These are phyloP conservation scores for Bombus pascuorum DNA, from an alignment of 1,140 invertebrate species.

Conservation along the genomic window DNA sequence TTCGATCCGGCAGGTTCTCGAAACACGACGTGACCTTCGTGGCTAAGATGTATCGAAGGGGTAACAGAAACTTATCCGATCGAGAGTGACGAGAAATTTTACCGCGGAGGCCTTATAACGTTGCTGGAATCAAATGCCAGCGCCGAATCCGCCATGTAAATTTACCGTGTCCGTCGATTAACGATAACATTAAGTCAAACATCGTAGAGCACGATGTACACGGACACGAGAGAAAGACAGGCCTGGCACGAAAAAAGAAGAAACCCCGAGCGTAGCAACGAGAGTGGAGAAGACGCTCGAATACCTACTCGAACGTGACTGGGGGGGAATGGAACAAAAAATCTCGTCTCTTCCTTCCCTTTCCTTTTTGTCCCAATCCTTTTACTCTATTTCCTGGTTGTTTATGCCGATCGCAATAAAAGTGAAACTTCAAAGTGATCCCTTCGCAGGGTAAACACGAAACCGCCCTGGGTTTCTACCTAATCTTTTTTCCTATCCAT, in stretches of 20 bases:
- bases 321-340: neutral
- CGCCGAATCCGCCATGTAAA: slow-evolving; percentile 43
- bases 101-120: neutral
- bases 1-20: slow-evolving; percentile 63
- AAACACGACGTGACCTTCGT: slow-evolving; percentile 60
- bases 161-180: slow-evolving; percentile 34
- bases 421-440: slow-evolving; percentile 63
- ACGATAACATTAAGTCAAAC: slow-evolving; percentile 48
- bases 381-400: neutral
- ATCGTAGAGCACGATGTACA: slow-evolving; percentile 14
- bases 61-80: slow-evolving; percentile 45
- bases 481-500: slow-evolving; percentile 58
- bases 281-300: neutral
- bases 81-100: slow-evolving; percentile 54
- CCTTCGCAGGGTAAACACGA: slow-evolving; percentile 61
- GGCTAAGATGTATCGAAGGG: slow-evolving; percentile 57
- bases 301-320: slow-evolving; percentile 21
- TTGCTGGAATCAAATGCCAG: slow-evolving; percentile 35
- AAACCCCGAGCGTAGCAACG: neutral
- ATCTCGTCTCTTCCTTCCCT: neutral
- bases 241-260: neutral
- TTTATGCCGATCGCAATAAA: slow-evolving; percentile 58
- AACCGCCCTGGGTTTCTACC: slow-evolving; percentile 45
- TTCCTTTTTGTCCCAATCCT: neutral
- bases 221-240: neutral